phyloP scores from a whole-genome alignment of 2,797 vertebrate species.

The Spheniscus humboldti region DNA sequence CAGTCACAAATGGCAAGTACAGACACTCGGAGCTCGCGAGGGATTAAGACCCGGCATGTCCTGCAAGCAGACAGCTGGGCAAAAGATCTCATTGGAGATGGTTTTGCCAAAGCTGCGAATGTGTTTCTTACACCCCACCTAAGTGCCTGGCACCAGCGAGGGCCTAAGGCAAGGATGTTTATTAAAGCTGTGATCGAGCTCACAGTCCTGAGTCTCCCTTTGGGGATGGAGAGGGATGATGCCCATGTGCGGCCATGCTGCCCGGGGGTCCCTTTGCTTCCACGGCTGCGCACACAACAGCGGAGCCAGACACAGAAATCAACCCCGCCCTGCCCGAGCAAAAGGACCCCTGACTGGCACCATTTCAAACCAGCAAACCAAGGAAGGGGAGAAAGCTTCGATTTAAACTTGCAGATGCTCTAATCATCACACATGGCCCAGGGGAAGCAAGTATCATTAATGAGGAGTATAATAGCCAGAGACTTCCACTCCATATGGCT shows the following conservation, averaged over 20 bases:
- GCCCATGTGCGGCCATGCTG: accelerated
- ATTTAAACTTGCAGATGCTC: not conserved
- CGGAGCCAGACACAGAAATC: not conserved
- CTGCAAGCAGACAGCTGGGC: not conserved
- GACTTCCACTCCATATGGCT: not conserved
- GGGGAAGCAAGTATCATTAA: not conserved
- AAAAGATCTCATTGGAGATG: not conserved
- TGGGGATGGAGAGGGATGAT: not conserved
- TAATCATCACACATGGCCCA: not conserved
- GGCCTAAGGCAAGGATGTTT: not conserved
- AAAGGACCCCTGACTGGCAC: not conserved
- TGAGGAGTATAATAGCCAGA: not conserved
- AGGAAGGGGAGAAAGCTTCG: not conserved
- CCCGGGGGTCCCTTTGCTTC: not conserved
- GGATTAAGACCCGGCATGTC: not conserved
- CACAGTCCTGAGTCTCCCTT: not conserved
- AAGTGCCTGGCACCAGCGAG: not conserved
- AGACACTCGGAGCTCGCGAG: not conserved
- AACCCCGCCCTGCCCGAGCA: accelerated
- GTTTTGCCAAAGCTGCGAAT: not conserved
- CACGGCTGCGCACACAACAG: not conserved
- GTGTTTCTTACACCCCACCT: not conserved
- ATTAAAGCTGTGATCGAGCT: not conserved
- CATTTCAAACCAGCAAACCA: not conserved
- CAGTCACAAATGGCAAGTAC: not conserved